These are phyloP conservation scores for Pelodiscus sinensis DNA, from an alignment of 2,113 vertebrate genomes.

Conservation along the genomic window DNA sequence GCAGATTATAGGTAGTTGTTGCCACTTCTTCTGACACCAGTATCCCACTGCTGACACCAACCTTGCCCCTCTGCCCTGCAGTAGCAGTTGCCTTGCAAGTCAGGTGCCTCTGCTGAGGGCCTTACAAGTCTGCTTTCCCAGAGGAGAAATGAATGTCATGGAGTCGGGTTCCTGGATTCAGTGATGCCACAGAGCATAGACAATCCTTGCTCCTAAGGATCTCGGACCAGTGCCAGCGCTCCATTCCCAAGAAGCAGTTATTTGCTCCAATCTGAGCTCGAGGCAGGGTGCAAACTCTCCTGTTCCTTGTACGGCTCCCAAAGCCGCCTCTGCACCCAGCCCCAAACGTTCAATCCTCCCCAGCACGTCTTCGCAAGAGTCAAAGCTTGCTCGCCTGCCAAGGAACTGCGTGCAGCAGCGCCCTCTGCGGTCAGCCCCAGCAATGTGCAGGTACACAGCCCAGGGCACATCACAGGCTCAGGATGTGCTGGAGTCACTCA, in stretches of 20 bases:
- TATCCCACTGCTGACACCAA: background rate
- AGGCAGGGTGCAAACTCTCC: background rate
- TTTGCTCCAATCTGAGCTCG: background rate
- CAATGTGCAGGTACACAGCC: background rate
- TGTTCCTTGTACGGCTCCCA: background rate
- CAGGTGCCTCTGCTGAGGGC: too few species aligned
- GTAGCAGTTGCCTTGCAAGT: background rate
- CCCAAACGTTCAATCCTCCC: background rate
- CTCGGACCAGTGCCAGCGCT: background rate
- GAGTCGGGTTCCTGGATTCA: background rate
- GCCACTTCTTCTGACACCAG: background rate
- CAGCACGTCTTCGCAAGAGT: background rate
- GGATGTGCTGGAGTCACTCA: background rate
- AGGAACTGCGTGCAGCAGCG: background rate
- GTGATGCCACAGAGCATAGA: background rate
- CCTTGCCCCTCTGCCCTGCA: background rate
- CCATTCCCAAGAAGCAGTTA: background rate
- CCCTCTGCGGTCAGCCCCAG: background rate
- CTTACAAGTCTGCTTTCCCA: background rate
- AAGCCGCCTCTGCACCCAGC: background rate
- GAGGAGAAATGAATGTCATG: background rate
- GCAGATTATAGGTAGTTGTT: background rate
- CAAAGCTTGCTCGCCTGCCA: background rate
- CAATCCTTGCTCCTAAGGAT: background rate
- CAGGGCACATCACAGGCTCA: too few species aligned